Percentiles rank a stretch among this genome's conserved stretches.
These are phyloP conservation scores for Malurus cyaneus DNA, from an alignment of 2,113 vertebrate genomes.

Conservation along the genomic window DNA sequence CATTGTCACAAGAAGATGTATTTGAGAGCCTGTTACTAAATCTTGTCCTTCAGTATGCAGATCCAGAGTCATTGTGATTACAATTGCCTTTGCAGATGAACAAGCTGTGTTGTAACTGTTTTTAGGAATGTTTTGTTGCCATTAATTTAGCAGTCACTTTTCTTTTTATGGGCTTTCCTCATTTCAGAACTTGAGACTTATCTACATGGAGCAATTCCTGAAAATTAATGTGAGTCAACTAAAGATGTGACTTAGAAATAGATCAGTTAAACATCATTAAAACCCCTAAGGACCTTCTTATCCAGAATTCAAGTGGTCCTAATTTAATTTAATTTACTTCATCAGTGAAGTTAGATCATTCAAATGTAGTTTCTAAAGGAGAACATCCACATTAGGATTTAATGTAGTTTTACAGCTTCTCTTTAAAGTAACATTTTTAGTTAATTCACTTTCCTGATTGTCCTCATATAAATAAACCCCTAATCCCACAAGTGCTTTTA, in stretches of 20 bases:
- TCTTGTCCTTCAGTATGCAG: neutral
- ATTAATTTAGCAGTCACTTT: conserved; percentile 7
- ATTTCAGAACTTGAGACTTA: conserved; percentile 23
- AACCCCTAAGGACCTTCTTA: conserved; percentile 43
- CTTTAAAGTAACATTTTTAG: conserved; percentile 56
- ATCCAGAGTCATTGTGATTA: neutral
- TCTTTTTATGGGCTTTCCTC: conserved; percentile 20
- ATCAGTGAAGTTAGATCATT: conserved; percentile 46
- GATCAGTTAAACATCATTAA: conserved; percentile 37
- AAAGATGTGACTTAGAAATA: conserved; percentile 52
- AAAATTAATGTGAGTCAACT: conserved; percentile 48
- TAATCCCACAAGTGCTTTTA: conserved; percentile 56
- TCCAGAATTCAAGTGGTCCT: conserved; percentile 48
- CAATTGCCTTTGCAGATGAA: neutral
- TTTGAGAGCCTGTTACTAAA: neutral
- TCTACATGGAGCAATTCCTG: neutral
- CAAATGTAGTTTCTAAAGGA: conserved; percentile 52
- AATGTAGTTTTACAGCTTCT: conserved; percentile 55
- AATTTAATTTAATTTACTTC: conserved; percentile 66
- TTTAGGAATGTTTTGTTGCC: neutral
- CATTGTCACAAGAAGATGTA: neutral
- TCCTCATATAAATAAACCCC: conserved; percentile 50
- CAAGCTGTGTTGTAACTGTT: neutral
- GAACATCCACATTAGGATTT: conserved; percentile 48
- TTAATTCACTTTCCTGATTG: conserved; percentile 55